A percentile compares a stretch with the other conserved stretches of the same genome.
Conservation (phyloP, 2,797 vertebrate genomes). For the Apogon hyalosoma region DNA sequence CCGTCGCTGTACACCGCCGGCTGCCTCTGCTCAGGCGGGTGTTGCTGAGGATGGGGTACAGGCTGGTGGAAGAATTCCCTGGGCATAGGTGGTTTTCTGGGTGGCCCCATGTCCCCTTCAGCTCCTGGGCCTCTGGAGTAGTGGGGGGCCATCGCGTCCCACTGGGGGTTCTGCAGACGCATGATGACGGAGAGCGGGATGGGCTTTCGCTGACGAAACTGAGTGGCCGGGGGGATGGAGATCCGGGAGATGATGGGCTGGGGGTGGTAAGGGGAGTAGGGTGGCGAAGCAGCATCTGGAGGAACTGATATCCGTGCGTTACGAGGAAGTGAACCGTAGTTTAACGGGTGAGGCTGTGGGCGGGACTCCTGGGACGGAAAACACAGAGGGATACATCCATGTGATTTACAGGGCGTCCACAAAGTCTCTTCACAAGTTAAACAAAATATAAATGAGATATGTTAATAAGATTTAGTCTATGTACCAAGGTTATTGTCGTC, state of each 20-base stretch:
- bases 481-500: too few species aligned
- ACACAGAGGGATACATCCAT: not conserved
- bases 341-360: conserved; percentile 44
- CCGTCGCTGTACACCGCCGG: conserved; percentile 78
- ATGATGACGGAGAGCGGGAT: conserved; percentile 94
- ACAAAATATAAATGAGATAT: too few species aligned
- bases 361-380: conserved; percentile 67
- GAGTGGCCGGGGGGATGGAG: conserved; percentile 85
- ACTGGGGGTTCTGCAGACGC: conserved; percentile 90
- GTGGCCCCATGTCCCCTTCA: conserved; percentile 46
- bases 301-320: conserved; percentile 69
- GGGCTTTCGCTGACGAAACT: conserved; percentile 77
- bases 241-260: conserved; percentile 89
- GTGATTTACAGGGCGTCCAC: too few species aligned
- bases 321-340: conserved; percentile 72
- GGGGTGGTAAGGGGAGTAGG: conserved; percentile 73
- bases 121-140: conserved; percentile 39
- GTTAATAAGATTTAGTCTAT: too few species aligned
- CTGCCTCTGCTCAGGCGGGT: conserved; percentile 73
- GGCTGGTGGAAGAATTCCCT: conserved; percentile 51
- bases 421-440: too few species aligned
- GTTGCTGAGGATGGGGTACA: conserved; percentile 35
- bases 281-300: conserved; percentile 72
- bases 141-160: conserved; percentile 48
- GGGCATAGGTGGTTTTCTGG: conserved; percentile 50